Evolutionary conservation across 92 coral and sea anemone species (phyloP).

Genomic region (Montipora capitata): DNA sequence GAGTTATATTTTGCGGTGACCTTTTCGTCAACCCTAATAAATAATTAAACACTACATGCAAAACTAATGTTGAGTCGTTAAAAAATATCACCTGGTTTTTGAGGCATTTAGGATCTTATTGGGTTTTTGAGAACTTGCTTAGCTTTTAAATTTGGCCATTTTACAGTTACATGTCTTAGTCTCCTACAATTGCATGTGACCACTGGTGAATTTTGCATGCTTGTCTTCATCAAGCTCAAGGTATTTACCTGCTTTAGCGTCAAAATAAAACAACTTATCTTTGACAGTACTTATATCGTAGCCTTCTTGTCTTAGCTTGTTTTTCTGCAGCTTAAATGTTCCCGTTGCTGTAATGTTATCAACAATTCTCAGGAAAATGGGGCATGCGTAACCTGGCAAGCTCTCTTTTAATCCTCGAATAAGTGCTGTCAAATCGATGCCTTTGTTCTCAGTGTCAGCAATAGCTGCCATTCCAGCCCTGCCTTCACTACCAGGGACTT

Average conservation of each 20-base stretch:
- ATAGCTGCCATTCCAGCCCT: slow-evolving; percentile 98
- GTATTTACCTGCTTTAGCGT: slow-evolving; percentile 77
- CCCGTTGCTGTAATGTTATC: slow-evolving; percentile 86
- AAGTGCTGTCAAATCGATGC: slow-evolving; percentile 74
- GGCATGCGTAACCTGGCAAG: slow-evolving; percentile 90
- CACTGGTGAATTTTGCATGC: slow-evolving; percentile 71
- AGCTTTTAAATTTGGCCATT: not conserved
- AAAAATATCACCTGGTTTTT: too few species aligned
- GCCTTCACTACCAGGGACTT: slow-evolving; percentile 94
- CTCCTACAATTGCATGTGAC: slow-evolving; percentile 72
- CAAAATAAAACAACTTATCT: slow-evolving; percentile 79
- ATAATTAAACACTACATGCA: too few species aligned
- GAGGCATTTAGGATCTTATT: too few species aligned
- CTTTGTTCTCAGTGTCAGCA: slow-evolving; percentile 80
- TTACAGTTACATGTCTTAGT: not conserved
- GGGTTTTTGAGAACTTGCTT: too few species aligned
- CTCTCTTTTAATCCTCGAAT: slow-evolving; percentile 61
- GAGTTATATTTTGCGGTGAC: too few species aligned
- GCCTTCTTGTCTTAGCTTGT: slow-evolving; percentile 87
- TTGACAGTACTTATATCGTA: slow-evolving; percentile 76
- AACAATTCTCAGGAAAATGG: slow-evolving; percentile 87
- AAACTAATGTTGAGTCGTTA: too few species aligned
- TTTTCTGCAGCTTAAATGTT: slow-evolving; percentile 95
- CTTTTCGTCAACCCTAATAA: too few species aligned
- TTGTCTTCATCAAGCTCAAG: slow-evolving; percentile 71